phyloP scores from a whole-genome alignment of 2,888 invertebrate genomes.

The Lycaena phlaeas region DNA sequence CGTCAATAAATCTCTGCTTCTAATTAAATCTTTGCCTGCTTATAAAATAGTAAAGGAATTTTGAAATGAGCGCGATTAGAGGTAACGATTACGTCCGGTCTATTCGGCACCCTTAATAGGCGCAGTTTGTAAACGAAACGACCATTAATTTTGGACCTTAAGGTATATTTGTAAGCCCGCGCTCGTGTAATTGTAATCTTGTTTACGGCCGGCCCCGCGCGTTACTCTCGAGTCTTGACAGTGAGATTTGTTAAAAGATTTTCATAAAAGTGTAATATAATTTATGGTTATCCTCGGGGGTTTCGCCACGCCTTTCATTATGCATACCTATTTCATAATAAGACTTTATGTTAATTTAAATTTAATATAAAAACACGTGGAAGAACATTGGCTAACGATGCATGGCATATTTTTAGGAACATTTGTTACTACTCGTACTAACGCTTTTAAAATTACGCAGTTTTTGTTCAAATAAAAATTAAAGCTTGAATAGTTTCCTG shows the following conservation, averaged over 20 bases:
- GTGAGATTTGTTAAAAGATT: constrained; percentile 5
- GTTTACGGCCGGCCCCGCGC: constrained; percentile 32
- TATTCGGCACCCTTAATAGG: not conserved
- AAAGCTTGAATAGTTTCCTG: no score
- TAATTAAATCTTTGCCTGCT: not conserved
- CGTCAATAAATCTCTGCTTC: not conserved
- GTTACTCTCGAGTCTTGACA: constrained; percentile 13
- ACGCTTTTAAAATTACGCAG: no score
- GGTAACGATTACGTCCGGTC: not conserved
- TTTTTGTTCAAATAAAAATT: no score
- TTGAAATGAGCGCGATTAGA: not conserved
- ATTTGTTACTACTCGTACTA: no score
- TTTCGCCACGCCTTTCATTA: not conserved
- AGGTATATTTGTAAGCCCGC: constrained; percentile 36
- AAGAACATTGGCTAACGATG: no score
- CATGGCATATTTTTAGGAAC: not conserved
- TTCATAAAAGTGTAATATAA: not conserved
- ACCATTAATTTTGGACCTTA: not conserved
- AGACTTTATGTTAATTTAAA: not conserved
- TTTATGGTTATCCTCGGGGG: constrained; percentile 5
- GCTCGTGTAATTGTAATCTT: constrained; percentile 51
- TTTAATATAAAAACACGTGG: no score
- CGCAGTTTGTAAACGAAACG: not conserved
- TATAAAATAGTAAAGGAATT: not conserved
- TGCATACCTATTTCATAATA: not conserved